Percentiles rank a stretch among this genome's conserved stretches.
phyloP scores from a whole-genome alignment of 2,888 invertebrate species.

The Thysanoteuthis rhombus region DNA sequence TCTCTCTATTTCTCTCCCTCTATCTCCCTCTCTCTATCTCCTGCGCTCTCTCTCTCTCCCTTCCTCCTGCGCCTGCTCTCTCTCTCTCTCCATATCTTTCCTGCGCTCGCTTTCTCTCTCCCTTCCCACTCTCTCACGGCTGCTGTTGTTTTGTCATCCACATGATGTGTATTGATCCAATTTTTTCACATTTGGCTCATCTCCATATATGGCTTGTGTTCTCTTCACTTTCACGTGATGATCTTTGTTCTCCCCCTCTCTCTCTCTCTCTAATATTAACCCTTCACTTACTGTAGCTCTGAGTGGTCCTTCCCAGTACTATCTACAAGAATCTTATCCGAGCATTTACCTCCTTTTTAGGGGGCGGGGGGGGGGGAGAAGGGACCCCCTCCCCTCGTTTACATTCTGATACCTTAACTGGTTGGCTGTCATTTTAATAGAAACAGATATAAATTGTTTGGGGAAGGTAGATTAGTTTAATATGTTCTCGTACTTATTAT shows the following conservation, averaged over 20 bases:
- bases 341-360: neutral
- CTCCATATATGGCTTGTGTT: neutral
- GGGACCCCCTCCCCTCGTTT: no score
- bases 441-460: neutral
- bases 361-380: neutral
- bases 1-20: no score
- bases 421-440: neutral
- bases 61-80: no score
- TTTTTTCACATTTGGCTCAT: neutral
- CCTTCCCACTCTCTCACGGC: neutral
- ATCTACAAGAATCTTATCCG: neutral
- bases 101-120: no score
- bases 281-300: neutral
- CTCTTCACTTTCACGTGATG: neutral
- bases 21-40: no score
- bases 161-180: constrained; percentile 12
- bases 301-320: no score
- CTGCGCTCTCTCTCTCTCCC: no score
- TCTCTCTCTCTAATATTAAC: neutral
- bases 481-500: no score
- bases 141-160: neutral
- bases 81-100: no score
- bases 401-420: neutral
- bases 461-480: neutral
- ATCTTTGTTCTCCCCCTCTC: neutral